Conservation (phyloP, 2,888 invertebrate species). For the Agelastica alni region DNA sequence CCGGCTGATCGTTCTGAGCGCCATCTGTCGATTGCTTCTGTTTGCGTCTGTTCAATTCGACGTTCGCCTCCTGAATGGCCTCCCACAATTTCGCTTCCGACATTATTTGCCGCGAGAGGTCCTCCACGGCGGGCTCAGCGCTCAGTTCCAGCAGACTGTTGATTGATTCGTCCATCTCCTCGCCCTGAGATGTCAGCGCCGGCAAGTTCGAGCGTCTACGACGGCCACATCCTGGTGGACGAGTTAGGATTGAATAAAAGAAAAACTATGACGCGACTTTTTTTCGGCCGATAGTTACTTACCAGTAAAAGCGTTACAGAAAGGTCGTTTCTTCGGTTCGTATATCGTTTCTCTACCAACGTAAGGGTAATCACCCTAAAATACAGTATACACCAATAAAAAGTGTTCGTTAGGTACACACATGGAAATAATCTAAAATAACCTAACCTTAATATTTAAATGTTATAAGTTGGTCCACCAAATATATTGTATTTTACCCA, state of each 20-base stretch:
- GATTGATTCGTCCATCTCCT: conserved; percentile 66
- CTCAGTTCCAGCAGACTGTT: conserved; percentile 69
- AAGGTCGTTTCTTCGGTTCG: conserved; percentile 76
- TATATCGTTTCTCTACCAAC: conserved; percentile 44
- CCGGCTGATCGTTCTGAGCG: conserved; percentile 44
- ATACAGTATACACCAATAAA: too few relatives aligned
- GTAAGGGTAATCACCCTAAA: conserved; percentile 37
- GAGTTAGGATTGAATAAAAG: not conserved
- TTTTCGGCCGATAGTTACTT: too few relatives aligned
- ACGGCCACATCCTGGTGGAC: conserved; percentile 69
- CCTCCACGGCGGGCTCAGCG: conserved; percentile 72
- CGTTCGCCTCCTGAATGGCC: conserved; percentile 77
- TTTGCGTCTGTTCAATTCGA: conserved; percentile 69
- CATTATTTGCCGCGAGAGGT: conserved; percentile 76
- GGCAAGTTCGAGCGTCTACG: conserved; percentile 65
- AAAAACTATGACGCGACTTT: not conserved
- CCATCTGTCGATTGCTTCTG: conserved; percentile 54
- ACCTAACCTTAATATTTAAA: too few relatives aligned
- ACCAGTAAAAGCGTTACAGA: conserved; percentile 91
- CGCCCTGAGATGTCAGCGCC: conserved; percentile 54
- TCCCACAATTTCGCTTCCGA: conserved; percentile 80
- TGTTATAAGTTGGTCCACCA: too few relatives aligned
- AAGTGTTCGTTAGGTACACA: too few relatives aligned
- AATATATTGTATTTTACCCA: too few relatives aligned
- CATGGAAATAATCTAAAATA: too few relatives aligned